phyloP scores from a whole-genome alignment of 2,113 vertebrate genomes.

The human (Homo sapiens) region GRCh38 chr1:42142001-42142500 shows the following conservation, averaged over 20 bases:
- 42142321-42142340: no score
- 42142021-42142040: no score
- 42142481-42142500: not conserved
- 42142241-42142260: no score
- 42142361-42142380: not conserved
- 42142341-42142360: no score
- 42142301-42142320: rapidly evolving
- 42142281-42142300: not conserved
- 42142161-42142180: not conserved
- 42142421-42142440: not conserved
- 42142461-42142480: not conserved
- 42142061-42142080: not conserved
- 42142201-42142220: not conserved
- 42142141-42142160: not conserved
- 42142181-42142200: not conserved
- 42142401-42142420: not conserved
- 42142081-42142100: not conserved
- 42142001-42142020: not conserved
- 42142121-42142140: not conserved
- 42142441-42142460: not conserved
- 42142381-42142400: not conserved
- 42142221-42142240: not conserved
- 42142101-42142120: not conserved
- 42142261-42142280: not conserved
- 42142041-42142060: not conserved